A percentile compares a stretch with the other conserved stretches of the same genome.
These are phyloP conservation scores for Syndactyla subalaris DNA, from an alignment of 2,797 vertebrate genomes.

Conservation along the genomic window DNA sequence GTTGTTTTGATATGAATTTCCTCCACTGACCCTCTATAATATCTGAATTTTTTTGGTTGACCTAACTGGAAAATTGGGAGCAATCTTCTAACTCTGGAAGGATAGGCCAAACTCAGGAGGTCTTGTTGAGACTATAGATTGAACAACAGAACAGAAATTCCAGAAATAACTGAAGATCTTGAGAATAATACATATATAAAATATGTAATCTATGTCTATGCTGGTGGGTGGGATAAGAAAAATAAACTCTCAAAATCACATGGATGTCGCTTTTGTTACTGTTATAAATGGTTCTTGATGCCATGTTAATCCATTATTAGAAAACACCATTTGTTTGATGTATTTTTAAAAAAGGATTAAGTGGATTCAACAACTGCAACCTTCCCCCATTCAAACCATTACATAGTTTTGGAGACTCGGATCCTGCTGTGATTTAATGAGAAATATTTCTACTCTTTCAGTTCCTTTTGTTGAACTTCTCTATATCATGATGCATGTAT, in stretches of 20 bases:
- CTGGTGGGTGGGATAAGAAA: neutral
- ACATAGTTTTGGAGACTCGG: neutral
- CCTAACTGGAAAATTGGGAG: conserved; percentile 98
- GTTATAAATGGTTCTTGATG: neutral
- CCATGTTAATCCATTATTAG: neutral
- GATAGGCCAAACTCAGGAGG: conserved; percentile 66
- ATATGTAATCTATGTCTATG: neutral
- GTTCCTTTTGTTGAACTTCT: neutral
- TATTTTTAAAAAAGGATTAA: neutral
- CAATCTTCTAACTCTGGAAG: conserved; percentile 81
- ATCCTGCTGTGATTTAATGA: neutral
- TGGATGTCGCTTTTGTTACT: neutral
- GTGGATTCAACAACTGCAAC: neutral
- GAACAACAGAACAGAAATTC: conserved; percentile 65
- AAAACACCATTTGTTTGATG: neutral
- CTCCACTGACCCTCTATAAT: conserved; percentile 75
- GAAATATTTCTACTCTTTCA: neutral
- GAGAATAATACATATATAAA: neutral
- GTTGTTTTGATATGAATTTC: conserved; percentile 84
- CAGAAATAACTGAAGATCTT: conserved; percentile 11
- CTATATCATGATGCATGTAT: fast-evolving
- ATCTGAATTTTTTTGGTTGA: conserved; percentile 96
- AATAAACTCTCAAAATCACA: neutral
- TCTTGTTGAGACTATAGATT: conserved; percentile 61
- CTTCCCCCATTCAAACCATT: neutral